phyloP scores from a whole-genome alignment of 2,797 vertebrate species.

The Takifugu rubripes region DNA sequence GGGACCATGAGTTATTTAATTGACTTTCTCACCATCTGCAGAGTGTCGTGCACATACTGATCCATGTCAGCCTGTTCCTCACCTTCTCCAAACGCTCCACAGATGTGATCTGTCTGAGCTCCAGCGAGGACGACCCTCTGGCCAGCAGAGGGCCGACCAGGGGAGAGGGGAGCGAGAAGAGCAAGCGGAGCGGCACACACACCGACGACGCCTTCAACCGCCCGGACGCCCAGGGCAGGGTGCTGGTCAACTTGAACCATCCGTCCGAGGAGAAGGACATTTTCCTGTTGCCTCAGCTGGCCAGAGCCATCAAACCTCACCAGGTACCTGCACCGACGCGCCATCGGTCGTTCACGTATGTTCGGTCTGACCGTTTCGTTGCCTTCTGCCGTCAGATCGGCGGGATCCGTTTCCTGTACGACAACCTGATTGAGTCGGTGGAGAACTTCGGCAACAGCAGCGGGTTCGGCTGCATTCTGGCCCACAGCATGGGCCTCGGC shows the following conservation, averaged over 20 bases:
- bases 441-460: slow-evolving; percentile 87
- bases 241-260: slow-evolving; percentile 91
- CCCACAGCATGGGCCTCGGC: slow-evolving; percentile 97
- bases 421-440: slow-evolving; percentile 93
- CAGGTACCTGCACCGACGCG: slow-evolving; percentile 75
- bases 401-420: slow-evolving; percentile 95
- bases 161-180: slow-evolving; percentile 72
- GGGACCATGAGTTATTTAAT: no score
- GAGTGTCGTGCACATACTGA: no score
- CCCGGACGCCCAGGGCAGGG: slow-evolving; percentile 81
- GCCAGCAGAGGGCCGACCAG: slow-evolving; percentile 73
- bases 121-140: slow-evolving; percentile 79
- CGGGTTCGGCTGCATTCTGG: slow-evolving; percentile 95
- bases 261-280: slow-evolving; percentile 84
- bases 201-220: slow-evolving; percentile 85
- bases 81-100: neutral
- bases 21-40: no score
- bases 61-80: neutral
- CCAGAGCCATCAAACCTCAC: slow-evolving; percentile 88
- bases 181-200: slow-evolving; percentile 81
- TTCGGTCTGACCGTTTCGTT: no score
- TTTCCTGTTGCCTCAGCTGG: slow-evolving; percentile 87
- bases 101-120: slow-evolving; percentile 89
- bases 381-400: slow-evolving; percentile 78
- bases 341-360: no score